phyloP scores from a whole-genome alignment of 2,797 vertebrate genomes.

The Coregonus suidteri region DNA sequence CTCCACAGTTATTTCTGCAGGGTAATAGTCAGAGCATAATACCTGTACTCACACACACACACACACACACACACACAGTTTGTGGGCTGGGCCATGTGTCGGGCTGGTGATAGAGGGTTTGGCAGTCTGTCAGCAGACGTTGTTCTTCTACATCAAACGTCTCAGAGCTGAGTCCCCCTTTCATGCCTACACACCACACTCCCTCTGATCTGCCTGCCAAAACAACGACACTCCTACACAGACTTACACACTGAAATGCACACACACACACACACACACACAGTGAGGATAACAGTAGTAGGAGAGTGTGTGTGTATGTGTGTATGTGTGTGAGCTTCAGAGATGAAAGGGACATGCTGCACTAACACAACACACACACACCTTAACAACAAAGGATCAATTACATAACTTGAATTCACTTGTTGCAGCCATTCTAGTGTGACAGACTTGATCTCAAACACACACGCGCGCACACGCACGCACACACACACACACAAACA shows the following conservation, averaged over 20 bases:
- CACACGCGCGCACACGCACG: too few species aligned
- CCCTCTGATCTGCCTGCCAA: conserved; percentile 74
- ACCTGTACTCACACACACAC: conserved; percentile 28
- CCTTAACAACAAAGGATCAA: too few species aligned
- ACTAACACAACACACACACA: too few species aligned
- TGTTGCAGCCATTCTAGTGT: too few species aligned
- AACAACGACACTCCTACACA: conserved; percentile 50
- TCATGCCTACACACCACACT: conserved; percentile 66
- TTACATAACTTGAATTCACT: too few species aligned
- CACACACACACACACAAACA: too few species aligned
- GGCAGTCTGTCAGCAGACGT: conserved; percentile 78
- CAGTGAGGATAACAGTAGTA: not conserved
- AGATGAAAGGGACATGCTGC: too few species aligned
- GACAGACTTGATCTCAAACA: too few species aligned
- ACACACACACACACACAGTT: conserved; percentile 44
- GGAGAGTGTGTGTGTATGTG: too few species aligned
- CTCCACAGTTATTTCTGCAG: too few species aligned
- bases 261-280: not conserved
- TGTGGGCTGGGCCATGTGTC: conserved; percentile 75
- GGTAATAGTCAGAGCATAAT: too few species aligned
- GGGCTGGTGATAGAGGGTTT: conserved; percentile 78
- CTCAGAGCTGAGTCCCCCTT: conserved; percentile 69
- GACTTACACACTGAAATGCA: not conserved
- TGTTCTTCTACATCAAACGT: conserved; percentile 81
- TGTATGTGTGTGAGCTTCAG: too few species aligned